A percentile compares a stretch with the other conserved stretches of the same genome.
These are phyloP conservation scores for Ceryle rudis DNA, from an alignment of 2,797 vertebrate genomes.

Conservation along the genomic window DNA sequence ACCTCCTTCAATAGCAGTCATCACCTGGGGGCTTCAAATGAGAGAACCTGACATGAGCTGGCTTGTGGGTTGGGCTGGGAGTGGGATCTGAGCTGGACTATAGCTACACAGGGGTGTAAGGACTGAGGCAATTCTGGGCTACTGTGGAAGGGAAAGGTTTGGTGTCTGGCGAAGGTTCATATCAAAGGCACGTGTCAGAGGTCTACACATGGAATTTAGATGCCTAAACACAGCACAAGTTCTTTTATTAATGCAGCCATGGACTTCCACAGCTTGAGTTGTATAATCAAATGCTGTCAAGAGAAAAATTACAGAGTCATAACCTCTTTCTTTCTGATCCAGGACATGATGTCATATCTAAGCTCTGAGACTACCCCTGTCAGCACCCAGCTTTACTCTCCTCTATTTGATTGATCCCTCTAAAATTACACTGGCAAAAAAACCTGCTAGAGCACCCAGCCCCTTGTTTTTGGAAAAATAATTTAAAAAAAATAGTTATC, in stretches of 20 bases:
- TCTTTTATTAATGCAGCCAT: background rate
- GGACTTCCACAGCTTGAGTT: background rate
- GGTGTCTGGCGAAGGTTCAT: background rate
- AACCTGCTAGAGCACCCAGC: fast-evolving
- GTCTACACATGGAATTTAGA: background rate
- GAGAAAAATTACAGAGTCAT: background rate
- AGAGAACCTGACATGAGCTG: background rate
- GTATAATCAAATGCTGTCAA: background rate
- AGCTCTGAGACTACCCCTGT: fast-evolving
- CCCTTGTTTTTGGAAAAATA: background rate
- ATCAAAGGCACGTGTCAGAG: background rate
- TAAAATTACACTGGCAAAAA: background rate
- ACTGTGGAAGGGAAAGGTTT: background rate
- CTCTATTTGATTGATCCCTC: fast-evolving
- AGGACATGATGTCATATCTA: background rate
- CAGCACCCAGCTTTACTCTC: background rate
- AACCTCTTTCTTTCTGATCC: background rate
- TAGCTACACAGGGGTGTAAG: background rate
- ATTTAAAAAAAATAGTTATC: background rate
- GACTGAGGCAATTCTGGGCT: background rate
- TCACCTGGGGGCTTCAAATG: background rate
- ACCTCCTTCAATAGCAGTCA: fast-evolving
- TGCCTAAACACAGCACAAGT: background rate
- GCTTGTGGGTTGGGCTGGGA: background rate
- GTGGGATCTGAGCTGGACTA: background rate